Evolutionary conservation across 2,113 vertebrate genomes (phyloP).

Genomic region (Egretta garzetta): DNA sequence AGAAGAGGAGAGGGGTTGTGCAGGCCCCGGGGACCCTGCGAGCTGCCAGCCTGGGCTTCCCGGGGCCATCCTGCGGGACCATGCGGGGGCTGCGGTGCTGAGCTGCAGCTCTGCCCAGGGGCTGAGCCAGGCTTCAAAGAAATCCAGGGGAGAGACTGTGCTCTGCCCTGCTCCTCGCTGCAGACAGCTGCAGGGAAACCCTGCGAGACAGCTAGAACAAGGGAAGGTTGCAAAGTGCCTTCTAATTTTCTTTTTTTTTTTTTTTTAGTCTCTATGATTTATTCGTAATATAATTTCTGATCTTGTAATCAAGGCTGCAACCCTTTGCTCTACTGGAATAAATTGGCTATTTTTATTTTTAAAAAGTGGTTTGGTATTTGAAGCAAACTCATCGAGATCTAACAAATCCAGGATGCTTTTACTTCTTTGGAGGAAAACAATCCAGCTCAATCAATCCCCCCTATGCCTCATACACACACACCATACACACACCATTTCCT

Average conservation of each 20-base stretch:
- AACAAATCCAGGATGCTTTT: background rate
- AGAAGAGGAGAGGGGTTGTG: background rate
- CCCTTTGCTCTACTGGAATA: background rate
- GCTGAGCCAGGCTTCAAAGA: background rate
- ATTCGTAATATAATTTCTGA: background rate
- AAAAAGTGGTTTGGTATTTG: background rate
- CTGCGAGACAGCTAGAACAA: background rate
- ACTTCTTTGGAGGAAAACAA: background rate
- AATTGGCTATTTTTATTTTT: background rate
- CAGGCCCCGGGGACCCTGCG: accelerated
- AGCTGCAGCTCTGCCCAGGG: background rate
- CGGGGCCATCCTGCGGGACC: accelerated
- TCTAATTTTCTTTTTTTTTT: background rate
- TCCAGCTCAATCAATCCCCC: background rate
- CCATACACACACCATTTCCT: background rate
- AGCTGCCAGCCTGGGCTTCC: background rate
- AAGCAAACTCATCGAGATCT: background rate
- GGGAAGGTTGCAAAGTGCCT: background rate
- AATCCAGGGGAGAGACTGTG: background rate
- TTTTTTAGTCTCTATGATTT: background rate
- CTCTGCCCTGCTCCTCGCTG: background rate
- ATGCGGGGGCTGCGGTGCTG: background rate
- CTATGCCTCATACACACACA: accelerated
- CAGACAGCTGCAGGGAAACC: background rate
- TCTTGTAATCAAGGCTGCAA: background rate